phyloP scores from a whole-genome alignment of 2,113 vertebrate species.

The Protobothrops flavoviridis region DNA sequence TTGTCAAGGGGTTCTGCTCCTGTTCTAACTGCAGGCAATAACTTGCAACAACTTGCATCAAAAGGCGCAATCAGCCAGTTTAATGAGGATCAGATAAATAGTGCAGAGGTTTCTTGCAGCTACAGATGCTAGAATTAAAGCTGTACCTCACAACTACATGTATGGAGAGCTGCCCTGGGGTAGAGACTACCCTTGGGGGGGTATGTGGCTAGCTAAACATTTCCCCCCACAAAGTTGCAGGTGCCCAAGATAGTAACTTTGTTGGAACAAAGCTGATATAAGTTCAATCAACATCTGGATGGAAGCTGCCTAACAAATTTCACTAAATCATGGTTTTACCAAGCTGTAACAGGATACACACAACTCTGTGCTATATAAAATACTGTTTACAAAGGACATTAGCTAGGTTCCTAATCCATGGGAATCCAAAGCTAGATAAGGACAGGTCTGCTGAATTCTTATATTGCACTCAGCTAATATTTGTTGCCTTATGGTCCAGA shows the following conservation, averaged over 20 bases:
- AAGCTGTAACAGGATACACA: not conserved
- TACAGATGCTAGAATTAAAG: not conserved
- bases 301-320: not conserved
- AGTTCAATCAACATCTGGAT: not conserved
- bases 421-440: not conserved
- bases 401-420: not conserved
- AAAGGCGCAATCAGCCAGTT: not conserved
- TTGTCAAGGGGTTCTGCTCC: not conserved
- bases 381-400: not conserved
- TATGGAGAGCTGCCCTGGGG: not conserved
- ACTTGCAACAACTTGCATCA: not conserved
- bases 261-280: not conserved
- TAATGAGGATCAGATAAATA: not conserved
- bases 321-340: not conserved
- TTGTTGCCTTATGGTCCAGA: not conserved
- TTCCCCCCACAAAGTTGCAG: not conserved
- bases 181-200: not conserved
- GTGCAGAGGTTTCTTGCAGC: not conserved
- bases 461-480: too few species aligned
- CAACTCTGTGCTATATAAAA: not conserved
- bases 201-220: not conserved
- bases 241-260: not conserved
- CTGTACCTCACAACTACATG: not conserved
- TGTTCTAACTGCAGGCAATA: not conserved
- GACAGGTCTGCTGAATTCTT: too few species aligned